A percentile compares a stretch with the other conserved stretches of the same genome.
phyloP scores from a whole-genome alignment of 1,140 invertebrate genomes.

The Bombus sibiricus region DNA sequence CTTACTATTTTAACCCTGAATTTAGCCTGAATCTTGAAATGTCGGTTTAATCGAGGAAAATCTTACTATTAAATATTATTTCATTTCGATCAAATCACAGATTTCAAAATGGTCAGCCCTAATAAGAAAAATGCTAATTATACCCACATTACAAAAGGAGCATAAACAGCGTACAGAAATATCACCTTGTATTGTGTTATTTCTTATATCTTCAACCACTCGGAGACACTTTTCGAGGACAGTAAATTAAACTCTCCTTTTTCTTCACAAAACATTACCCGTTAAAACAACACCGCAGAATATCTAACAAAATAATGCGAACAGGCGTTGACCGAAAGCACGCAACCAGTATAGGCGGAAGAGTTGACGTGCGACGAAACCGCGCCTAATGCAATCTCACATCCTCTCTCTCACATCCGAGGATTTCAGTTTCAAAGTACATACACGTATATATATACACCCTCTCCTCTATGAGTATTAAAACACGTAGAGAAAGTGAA shows the following conservation, averaged over 20 bases:
- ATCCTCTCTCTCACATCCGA: not conserved
- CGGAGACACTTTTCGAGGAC: not conserved
- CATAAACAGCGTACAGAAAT: too few relatives aligned
- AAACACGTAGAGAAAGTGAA: not conserved
- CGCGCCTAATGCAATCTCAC: constrained; percentile 18
- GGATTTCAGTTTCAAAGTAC: not conserved
- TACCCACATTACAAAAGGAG: too few relatives aligned
- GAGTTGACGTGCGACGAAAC: not conserved
- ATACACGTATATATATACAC: not conserved
- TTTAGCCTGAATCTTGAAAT: too few relatives aligned
- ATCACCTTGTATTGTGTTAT: too few relatives aligned
- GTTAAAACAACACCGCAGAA: not conserved
- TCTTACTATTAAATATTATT: too few relatives aligned
- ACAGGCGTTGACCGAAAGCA: not conserved
- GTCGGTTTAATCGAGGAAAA: too few relatives aligned
- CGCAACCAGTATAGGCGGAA: not conserved
- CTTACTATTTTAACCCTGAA: too few relatives aligned
- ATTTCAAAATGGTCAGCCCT: too few relatives aligned
- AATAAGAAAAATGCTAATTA: too few relatives aligned
- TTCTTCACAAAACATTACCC: not conserved
- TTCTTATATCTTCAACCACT: not conserved
- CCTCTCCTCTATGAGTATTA: not conserved
- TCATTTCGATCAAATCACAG: too few relatives aligned
- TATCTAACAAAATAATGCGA: not conserved
- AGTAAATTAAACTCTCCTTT: not conserved